Conservation (phyloP, 2,797 vertebrate genomes). For the Micrastur ruficollis region DNA sequence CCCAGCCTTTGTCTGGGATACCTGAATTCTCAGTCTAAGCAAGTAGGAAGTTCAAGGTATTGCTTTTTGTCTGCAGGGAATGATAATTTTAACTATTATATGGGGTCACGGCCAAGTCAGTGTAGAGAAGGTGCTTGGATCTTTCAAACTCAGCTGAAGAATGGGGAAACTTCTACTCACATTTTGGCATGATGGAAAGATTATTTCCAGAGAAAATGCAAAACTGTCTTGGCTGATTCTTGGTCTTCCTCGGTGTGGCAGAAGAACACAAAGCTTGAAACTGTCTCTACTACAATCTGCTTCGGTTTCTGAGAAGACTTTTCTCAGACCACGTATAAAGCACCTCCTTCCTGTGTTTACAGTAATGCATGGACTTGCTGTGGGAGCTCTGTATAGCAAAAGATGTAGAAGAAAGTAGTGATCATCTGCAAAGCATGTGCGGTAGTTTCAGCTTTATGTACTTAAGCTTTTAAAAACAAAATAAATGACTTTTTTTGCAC, state of each 20-base stretch:
- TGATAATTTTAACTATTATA: background rate
- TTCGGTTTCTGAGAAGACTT: background rate
- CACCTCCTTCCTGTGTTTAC: background rate
- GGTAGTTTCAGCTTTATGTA: background rate
- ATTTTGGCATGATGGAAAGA: background rate
- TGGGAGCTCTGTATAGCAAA: background rate
- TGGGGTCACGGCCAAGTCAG: background rate
- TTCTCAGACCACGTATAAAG: background rate
- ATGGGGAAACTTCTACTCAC: background rate
- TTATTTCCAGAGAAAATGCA: background rate
- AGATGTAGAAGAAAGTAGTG: background rate
- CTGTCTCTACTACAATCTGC: background rate
- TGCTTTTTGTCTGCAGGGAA: background rate
- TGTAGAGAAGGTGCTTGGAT: background rate
- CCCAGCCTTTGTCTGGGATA: background rate
- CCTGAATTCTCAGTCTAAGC: background rate
- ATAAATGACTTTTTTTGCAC: background rate
- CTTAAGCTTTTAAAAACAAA: background rate
- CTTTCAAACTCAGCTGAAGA: background rate
- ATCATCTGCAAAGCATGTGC: background rate
- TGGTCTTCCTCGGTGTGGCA: background rate
- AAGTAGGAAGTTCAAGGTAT: background rate
- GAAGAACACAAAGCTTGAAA: background rate
- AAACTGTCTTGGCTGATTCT: background rate
- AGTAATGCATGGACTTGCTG: background rate